Conservation (phyloP, 2,113 vertebrate genomes). For the Cervus canadensis region DNA sequence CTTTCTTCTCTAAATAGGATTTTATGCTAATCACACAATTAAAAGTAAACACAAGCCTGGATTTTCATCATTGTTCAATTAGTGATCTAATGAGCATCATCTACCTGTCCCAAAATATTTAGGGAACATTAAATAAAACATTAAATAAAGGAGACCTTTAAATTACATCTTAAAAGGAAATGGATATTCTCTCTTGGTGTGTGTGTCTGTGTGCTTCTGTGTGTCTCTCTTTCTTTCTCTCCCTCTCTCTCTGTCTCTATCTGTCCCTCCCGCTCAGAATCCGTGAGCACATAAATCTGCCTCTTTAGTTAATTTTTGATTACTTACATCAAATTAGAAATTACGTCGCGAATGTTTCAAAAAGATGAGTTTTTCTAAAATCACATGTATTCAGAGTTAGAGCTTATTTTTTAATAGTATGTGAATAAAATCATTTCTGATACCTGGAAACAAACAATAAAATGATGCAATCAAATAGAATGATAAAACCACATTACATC, state of each 20-base stretch:
- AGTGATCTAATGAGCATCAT: not conserved
- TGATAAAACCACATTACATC: not conserved
- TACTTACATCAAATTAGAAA: not conserved
- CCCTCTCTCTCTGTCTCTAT: not conserved
- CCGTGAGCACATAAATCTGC: not conserved
- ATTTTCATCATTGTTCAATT: not conserved
- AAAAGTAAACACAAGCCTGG: not conserved
- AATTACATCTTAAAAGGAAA: not conserved
- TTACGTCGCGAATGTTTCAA: not conserved
- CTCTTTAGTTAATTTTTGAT: not conserved
- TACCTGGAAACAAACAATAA: not conserved
- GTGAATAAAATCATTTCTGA: not conserved
- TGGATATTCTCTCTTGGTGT: not conserved
- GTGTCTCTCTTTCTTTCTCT: not conserved
- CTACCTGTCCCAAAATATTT: conserved; percentile 7
- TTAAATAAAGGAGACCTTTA: not conserved
- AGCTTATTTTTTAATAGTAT: not conserved
- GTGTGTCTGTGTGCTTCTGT: not conserved
- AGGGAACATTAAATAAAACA: not conserved
- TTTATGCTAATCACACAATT: not conserved
- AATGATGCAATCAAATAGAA: not conserved
- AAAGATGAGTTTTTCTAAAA: not conserved
- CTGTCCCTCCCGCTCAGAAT: not conserved
- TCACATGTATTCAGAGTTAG: not conserved
- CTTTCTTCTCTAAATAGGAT: not conserved